Evolutionary conservation across 2,888 invertebrate species (phyloP).

Genomic region (Argyresthia goedartella): DNA sequence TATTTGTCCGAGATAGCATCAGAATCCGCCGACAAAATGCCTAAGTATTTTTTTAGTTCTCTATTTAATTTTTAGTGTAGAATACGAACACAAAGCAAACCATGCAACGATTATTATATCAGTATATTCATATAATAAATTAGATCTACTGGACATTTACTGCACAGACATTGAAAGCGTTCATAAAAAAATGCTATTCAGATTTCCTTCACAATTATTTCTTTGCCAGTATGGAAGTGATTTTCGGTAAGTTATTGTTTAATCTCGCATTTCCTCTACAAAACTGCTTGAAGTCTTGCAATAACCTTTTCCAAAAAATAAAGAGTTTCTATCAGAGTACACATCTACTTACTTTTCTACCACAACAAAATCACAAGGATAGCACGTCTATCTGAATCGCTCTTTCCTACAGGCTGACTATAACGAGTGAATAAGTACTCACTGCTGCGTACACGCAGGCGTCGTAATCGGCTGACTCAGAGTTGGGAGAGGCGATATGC

Average conservation of each 20-base stretch:
- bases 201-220: too few relatives aligned
- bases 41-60: slow-evolving; percentile 71
- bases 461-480: slow-evolving; percentile 38
- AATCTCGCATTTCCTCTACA: too few relatives aligned
- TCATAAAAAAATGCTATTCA: too few relatives aligned
- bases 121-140: background rate
- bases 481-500: slow-evolving; percentile 43
- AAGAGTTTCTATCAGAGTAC: background rate
- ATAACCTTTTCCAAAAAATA: too few relatives aligned
- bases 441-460: slow-evolving; percentile 57
- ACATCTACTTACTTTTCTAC: background rate
- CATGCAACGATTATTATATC: slow-evolving; percentile 39
- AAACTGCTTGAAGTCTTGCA: too few relatives aligned
- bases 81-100: slow-evolving; percentile 41
- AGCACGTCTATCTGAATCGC: too few relatives aligned
- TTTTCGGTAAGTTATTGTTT: too few relatives aligned
- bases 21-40: slow-evolving; percentile 69
- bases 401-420: too few relatives aligned
- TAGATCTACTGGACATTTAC: too few relatives aligned
- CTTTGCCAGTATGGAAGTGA: too few relatives aligned
- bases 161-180: too few relatives aligned
- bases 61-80: slow-evolving; percentile 30
- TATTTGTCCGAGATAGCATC: slow-evolving; percentile 50
- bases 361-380: too few relatives aligned
- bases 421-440: slow-evolving; percentile 27